These are phyloP conservation scores for Brachionus rubens DNA, from an alignment of 1,140 invertebrate genomes.

Conservation along the genomic window DNA sequence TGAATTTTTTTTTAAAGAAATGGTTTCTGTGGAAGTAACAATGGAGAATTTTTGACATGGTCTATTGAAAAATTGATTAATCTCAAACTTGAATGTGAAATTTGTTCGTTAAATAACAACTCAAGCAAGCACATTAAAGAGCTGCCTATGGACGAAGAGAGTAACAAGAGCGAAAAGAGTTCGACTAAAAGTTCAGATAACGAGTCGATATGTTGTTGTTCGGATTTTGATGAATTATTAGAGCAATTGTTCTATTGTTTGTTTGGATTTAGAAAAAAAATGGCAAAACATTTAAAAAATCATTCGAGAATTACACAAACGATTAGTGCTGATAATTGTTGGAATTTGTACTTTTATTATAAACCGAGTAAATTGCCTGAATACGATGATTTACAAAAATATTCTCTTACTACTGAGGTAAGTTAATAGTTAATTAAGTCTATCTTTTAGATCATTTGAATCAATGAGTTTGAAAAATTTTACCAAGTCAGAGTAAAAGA, in stretches of 20 bases:
- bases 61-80: not conserved
- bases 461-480: no score
- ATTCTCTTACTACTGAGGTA: constrained; percentile 7
- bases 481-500: no score
- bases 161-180: not conserved
- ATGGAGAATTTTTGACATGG: constrained; percentile 37
- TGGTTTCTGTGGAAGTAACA: constrained; percentile 34
- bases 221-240: constrained; percentile 9
- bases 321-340: not conserved
- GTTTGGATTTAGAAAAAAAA: constrained; percentile 28
- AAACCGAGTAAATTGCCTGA: constrained; percentile 19
- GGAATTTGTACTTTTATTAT: constrained; percentile 1
- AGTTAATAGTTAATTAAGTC: no score
- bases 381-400: constrained; percentile 32
- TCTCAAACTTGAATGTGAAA: constrained; percentile 18
- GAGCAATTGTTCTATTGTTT: constrained; percentile 43
- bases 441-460: no score
- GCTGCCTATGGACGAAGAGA: constrained; percentile 34
- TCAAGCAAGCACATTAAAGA: no score
- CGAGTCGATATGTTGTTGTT: not conserved
- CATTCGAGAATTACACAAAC: constrained; percentile 2
- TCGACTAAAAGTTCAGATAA: not conserved
- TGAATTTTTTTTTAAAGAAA: constrained; percentile 6
- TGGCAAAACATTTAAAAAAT: constrained; percentile 21
- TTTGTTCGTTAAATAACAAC: constrained; percentile 12